Conservation (phyloP, 1,140 invertebrate species). For the Brachionus asplanchnoidis region DNA sequence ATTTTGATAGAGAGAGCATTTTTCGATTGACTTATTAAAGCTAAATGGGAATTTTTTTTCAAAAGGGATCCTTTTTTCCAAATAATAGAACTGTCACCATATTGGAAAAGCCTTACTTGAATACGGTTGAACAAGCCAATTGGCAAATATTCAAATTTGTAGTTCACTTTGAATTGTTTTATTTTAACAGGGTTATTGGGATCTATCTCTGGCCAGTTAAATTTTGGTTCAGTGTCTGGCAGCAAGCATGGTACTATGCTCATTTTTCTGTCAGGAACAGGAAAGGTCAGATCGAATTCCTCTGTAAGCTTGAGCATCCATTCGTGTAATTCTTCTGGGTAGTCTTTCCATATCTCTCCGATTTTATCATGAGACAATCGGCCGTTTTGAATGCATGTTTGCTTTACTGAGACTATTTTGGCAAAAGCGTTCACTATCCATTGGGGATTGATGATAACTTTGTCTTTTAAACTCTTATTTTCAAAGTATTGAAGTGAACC, state of each 20-base stretch:
- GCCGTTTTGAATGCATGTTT: conserved; percentile 52
- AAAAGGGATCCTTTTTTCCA: conserved; percentile 55
- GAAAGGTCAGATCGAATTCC: conserved; percentile 55
- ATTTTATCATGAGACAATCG: conserved; percentile 49
- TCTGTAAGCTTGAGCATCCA: conserved; percentile 55
- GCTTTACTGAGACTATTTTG: conserved; percentile 53
- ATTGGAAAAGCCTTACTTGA: conserved; percentile 54
- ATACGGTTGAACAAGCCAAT: conserved; percentile 56
- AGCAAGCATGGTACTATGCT: conserved; percentile 55
- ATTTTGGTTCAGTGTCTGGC: conserved; percentile 48
- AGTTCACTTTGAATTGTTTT: conserved; percentile 42
- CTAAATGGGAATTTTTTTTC: conserved; percentile 51
- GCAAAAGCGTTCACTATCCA: conserved; percentile 57
- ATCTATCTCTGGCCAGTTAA: background rate
- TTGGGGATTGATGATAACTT: conserved; percentile 54
- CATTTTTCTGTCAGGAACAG: conserved; percentile 41
- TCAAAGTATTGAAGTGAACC: conserved; percentile 55
- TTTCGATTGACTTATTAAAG: conserved; percentile 47
- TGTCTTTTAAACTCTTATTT: conserved; percentile 48
- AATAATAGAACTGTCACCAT: conserved; percentile 51
- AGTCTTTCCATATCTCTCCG: conserved; percentile 48
- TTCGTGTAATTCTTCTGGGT: conserved; percentile 48
- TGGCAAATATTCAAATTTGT: conserved; percentile 48
- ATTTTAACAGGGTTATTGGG: background rate
- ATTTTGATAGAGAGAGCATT: conserved; percentile 48